Conservation (phyloP, 2,797 vertebrate species). For the Echiichthys vipera region DNA sequence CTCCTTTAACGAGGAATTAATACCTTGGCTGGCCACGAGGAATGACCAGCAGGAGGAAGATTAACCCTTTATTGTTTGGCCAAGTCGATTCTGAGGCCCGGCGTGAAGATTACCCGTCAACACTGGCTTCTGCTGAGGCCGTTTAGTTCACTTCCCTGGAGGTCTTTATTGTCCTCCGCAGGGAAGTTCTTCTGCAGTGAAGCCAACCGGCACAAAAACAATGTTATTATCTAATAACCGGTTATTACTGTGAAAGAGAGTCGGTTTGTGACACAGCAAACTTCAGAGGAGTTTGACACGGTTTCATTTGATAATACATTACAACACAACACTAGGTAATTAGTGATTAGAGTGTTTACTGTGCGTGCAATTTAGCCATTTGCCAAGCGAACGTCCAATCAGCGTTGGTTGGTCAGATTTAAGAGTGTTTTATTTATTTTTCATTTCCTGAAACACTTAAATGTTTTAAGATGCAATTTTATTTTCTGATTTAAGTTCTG, state of each 20-base stretch:
- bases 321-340: no score
- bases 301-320: no score
- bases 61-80: constrained; percentile 82
- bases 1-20: constrained; percentile 84
- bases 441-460: no score
- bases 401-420: no score
- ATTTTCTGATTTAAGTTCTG: no score
- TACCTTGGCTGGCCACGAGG: constrained; percentile 62
- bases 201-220: not conserved
- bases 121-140: not conserved
- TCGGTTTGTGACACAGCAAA: not conserved
- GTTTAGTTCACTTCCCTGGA: not conserved
- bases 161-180: not conserved
- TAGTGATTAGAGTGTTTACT: not conserved
- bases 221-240: not conserved
- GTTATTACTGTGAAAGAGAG: not conserved
- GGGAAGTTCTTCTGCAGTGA: not conserved
- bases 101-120: not conserved
- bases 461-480: no score
- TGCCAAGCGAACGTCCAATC: no score
- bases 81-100: not conserved
- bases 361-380: not conserved
- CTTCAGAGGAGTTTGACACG: not conserved
- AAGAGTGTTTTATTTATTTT: no score
- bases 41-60: constrained; percentile 80